These are phyloP conservation scores for Rhegmatorhina hoffmannsi DNA, from an alignment of 2,113 vertebrate genomes.

Conservation along the genomic window DNA sequence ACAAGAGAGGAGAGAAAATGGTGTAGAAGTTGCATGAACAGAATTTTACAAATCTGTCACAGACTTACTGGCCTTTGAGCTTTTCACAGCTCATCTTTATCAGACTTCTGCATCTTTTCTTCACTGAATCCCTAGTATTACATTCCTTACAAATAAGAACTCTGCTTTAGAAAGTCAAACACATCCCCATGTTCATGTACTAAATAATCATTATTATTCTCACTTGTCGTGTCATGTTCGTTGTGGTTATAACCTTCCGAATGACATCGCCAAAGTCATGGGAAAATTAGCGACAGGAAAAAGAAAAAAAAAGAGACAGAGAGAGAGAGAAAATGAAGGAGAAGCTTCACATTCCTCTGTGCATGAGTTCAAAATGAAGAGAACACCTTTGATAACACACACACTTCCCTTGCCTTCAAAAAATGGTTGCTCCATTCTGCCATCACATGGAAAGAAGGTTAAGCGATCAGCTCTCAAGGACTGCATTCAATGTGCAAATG, in stretches of 20 bases:
- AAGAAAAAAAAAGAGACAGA: neutral
- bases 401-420: neutral
- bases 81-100: neutral
- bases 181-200: neutral
- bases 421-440: neutral
- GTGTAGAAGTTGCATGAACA: neutral
- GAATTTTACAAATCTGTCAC: neutral
- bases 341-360: neutral
- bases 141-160: neutral
- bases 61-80: neutral
- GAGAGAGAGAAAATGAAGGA: neutral
- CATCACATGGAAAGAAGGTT: neutral
- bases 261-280: neutral
- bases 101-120: neutral
- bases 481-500: neutral
- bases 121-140: neutral
- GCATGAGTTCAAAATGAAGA: neutral
- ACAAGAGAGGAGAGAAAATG: neutral
- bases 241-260: rapidly evolving
- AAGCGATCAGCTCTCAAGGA: neutral
- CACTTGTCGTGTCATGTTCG: neutral
- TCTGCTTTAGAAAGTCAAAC: neutral
- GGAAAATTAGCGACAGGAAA: neutral
- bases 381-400: rapidly evolving
- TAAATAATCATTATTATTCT: neutral